These are phyloP conservation scores for Pristionchus exspectatus DNA, from an alignment of 2,888 invertebrate genomes.

Conservation along the genomic window DNA sequence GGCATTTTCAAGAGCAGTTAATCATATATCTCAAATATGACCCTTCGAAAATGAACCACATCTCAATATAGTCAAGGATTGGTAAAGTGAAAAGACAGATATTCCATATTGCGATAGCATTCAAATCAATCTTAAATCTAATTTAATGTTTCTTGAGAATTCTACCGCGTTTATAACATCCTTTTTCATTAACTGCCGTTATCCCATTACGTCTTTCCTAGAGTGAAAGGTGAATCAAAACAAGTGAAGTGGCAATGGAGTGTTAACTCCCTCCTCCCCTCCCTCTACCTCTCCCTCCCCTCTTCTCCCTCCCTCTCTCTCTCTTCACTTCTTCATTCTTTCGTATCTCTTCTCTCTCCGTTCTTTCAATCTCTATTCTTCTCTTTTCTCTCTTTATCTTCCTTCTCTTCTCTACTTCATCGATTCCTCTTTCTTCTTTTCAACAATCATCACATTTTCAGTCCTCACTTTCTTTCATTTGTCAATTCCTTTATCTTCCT, in stretches of 20 bases:
- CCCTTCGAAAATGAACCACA: too few relatives aligned
- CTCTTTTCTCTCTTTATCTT: conserved; percentile 46
- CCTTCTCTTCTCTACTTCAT: conserved; percentile 29
- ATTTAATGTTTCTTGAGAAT: too few relatives aligned
- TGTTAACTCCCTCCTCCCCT: conserved; percentile 9
- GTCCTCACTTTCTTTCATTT: conserved; percentile 28
- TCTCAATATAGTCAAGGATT: too few relatives aligned
- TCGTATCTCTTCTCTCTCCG: conserved; percentile 45
- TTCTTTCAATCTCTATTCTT: conserved; percentile 14
- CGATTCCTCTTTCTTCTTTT: neutral
- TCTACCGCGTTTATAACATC: too few relatives aligned
- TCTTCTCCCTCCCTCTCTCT: neutral
- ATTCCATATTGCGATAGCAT: too few relatives aligned
- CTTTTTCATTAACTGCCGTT: too few relatives aligned
- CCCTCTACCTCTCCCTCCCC: neutral
- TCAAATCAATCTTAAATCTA: too few relatives aligned
- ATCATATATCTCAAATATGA: too few relatives aligned
- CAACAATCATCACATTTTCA: conserved; percentile 20
- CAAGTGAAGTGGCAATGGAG: neutral
- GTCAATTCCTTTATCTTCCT: conserved; percentile 16
- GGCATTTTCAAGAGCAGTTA: too few relatives aligned
- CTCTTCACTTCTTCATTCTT: conserved; percentile 57
- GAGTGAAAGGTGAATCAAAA: neutral
- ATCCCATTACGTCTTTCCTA: neutral
- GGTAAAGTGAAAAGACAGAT: too few relatives aligned